These are phyloP conservation scores for Spodoptera exigua DNA, from an alignment of 2,888 invertebrate species.

Conservation along the genomic window DNA sequence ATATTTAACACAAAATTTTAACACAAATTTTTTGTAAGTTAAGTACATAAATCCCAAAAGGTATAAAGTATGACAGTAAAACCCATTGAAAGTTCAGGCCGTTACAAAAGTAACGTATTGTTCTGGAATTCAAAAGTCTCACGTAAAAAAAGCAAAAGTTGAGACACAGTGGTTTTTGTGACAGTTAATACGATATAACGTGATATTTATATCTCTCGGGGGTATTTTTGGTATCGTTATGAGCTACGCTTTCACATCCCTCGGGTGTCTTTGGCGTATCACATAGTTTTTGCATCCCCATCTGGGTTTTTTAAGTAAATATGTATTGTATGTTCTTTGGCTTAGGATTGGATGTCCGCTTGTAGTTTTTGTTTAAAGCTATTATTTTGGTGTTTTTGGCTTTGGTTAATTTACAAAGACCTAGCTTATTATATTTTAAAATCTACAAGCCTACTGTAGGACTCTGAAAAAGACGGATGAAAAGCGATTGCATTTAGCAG, in stretches of 20 bases:
- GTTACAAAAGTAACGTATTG: slow-evolving; percentile 7
- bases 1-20: too few species aligned
- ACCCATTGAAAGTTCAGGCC: not conserved
- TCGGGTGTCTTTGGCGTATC: slow-evolving; percentile 70
- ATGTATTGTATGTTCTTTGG: slow-evolving; percentile 29
- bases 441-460: too few species aligned
- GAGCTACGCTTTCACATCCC: slow-evolving; percentile 77
- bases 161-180: slow-evolving; percentile 63
- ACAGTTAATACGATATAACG: slow-evolving; percentile 70
- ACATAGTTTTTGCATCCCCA: slow-evolving; percentile 61
- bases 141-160: slow-evolving; percentile 45
- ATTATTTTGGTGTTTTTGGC: not conserved
- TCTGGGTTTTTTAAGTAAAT: slow-evolving; percentile 67
- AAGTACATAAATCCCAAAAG: not conserved
- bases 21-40: too few species aligned
- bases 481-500: too few species aligned
- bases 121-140: slow-evolving; percentile 35
- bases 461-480: too few species aligned
- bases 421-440: too few species aligned
- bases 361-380: not conserved
- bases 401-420: too few species aligned
- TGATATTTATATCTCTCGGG: slow-evolving; percentile 79
- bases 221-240: slow-evolving; percentile 72
- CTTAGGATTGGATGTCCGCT: slow-evolving; percentile 9
- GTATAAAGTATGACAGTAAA: not conserved